Evolutionary conservation across 2,113 vertebrate genomes (phyloP), one percentile per base, ranked within the genome.

Genomic region (Cacatua alba): DNA sequence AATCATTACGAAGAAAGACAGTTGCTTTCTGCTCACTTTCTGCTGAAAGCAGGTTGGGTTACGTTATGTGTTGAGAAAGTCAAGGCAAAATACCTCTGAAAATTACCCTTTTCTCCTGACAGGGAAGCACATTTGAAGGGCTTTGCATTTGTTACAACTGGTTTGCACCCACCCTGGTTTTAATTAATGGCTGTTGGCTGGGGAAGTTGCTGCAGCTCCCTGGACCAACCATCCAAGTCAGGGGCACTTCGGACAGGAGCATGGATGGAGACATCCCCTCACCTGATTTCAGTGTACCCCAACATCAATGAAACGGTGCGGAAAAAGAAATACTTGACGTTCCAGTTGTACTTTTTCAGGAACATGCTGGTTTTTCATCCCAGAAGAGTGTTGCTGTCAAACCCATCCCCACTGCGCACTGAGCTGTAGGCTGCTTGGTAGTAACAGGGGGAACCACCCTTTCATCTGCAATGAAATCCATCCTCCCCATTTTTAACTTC

Each of bases 291-390:
- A 72, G 2, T 37, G 85, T 51, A 55, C 6, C 51, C 37, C 60
- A 74, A 11, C 4, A 3, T 14, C 37, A 67, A 9, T 0, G 0
- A 67, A 88, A 62, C 4, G 2, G 17, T 55, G n/a, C 1, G 1
- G 18, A 89, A 85, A 76, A 44, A 11, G 25, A 67, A 59, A 37
- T 69, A 29, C 37, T 43, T 91, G 62, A 19, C 43, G 8, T 68
- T 86, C 16, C 62, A 46, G 4, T 71, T 43, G 41, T n/a, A 57
- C 19, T 57, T 79, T 88, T 79, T 70, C 39, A 88, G 69, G 51
- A 92, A 23, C 5, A 8, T 10, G 17, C 51, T 53, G 64, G 5
- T n/a, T 80, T 82, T 90, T 86, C 4, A 4, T 29, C 26, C 48
- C 49, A 43, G 31, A 84, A 78, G 62, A 23, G 21, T 3, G 1